These are phyloP conservation scores for Drosophila erecta DNA, from an alignment of 1,140 invertebrate genomes.

Conservation along the genomic window DNA sequence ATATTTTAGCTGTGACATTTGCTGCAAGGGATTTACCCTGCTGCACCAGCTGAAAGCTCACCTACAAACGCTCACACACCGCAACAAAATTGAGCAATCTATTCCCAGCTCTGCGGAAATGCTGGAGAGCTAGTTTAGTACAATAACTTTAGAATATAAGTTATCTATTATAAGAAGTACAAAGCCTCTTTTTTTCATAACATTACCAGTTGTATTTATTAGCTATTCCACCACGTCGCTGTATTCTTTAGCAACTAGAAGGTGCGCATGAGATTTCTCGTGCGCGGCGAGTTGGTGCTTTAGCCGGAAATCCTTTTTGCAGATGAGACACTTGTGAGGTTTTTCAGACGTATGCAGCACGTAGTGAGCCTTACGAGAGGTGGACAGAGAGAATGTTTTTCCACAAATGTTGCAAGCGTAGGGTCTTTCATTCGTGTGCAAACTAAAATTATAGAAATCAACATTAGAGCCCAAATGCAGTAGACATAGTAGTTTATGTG, in stretches of 20 bases:
- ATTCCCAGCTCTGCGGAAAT: conserved; percentile 7
- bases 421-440: conserved; percentile 87
- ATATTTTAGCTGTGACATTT: conserved; percentile 60
- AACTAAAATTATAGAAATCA: conserved; percentile 50
- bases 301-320: conserved; percentile 69
- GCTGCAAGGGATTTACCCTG: conserved; percentile 71
- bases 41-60: conserved; percentile 78
- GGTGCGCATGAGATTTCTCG: conserved; percentile 60
- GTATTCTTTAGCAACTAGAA: conserved; percentile 5
- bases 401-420: conserved; percentile 86
- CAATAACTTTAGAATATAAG: background rate
- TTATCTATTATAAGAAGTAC: background rate
- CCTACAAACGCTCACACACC: conserved; percentile 70
- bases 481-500: background rate
- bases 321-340: conserved; percentile 64
- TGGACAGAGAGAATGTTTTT: conserved; percentile 86
- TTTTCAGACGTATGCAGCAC: conserved; percentile 65
- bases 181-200: background rate
- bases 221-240: conserved; percentile 1
- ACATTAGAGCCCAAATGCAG: background rate
- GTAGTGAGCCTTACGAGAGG: conserved; percentile 62
- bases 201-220: background rate
- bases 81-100: conserved; percentile 51
- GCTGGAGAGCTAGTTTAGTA: conserved; percentile 7
- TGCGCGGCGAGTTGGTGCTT: conserved; percentile 76